phyloP scores from a whole-genome alignment of 2,888 invertebrate genomes.

The Melinopterus prodromus region DNA sequence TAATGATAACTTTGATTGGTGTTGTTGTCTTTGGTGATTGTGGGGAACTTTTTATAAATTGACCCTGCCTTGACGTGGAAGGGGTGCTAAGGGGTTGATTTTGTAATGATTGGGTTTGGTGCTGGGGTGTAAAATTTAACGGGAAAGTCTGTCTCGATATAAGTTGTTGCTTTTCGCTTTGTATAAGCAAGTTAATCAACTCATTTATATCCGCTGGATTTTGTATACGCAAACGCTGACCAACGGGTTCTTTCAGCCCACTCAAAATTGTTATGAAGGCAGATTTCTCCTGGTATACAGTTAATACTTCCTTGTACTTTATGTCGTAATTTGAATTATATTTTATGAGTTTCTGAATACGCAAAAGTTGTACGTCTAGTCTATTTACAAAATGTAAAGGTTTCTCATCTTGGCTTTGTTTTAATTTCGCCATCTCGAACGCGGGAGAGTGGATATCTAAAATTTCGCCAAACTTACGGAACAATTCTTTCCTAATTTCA shows the following conservation, averaged over 20 bases:
- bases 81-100: not conserved
- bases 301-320: not conserved
- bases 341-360: not conserved
- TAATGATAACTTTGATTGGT: constrained; percentile 6
- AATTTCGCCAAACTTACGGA: not conserved
- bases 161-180: not conserved
- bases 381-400: not conserved
- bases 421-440: not conserved
- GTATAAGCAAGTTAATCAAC: not conserved
- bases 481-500: not conserved
- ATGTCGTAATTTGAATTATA: not conserved
- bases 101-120: not conserved
- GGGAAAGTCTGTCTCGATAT: not conserved
- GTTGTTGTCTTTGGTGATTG: not conserved
- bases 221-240: not conserved
- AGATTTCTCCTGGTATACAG: not conserved
- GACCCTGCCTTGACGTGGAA: not conserved
- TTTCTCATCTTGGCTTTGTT: not conserved
- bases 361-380: not conserved
- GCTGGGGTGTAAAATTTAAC: not conserved
- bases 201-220: not conserved
- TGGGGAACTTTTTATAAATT: not conserved
- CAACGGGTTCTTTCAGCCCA: not conserved
- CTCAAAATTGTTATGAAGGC: not conserved
- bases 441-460: not conserved